These are phyloP conservation scores for Kobus ellipsiprymnus DNA, from an alignment of 2,113 vertebrate genomes.

Conservation along the genomic window DNA sequence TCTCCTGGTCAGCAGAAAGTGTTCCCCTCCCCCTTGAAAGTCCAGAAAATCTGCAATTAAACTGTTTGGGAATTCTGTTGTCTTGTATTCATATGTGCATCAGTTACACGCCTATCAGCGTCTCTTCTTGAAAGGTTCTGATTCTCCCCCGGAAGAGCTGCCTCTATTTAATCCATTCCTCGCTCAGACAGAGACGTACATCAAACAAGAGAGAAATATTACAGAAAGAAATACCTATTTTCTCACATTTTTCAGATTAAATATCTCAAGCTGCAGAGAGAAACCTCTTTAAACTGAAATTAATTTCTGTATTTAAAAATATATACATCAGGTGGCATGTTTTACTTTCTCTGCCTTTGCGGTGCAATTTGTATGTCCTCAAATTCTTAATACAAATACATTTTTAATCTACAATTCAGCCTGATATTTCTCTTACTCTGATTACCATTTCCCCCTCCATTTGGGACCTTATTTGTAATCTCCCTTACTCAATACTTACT, in stretches of 20 bases:
- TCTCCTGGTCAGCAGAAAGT: conserved; percentile 42
- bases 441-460: conserved; percentile 13
- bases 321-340: background rate
- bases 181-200: conserved; percentile 28
- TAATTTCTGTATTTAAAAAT: conserved; percentile 48
- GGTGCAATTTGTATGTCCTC: conserved; percentile 63
- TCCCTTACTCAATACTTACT: conserved; percentile 58
- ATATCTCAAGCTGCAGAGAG: background rate
- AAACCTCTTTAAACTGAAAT: conserved; percentile 58
- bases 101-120: background rate
- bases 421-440: conserved; percentile 46
- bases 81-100: conserved; percentile 52
- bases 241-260: conserved; percentile 42
- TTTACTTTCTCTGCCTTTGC: conserved; percentile 33
- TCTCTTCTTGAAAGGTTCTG: background rate
- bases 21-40: conserved; percentile 36
- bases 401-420: conserved; percentile 63
- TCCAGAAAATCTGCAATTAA: conserved; percentile 46
- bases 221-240: conserved; percentile 64
- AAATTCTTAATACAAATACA: conserved; percentile 61
- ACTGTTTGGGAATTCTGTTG: conserved; percentile 57
- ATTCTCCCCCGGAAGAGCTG: conserved; percentile 22
- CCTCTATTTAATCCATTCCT: conserved; percentile 61
- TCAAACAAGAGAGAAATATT: conserved; percentile 62
- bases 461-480: conserved; percentile 62